Base-by-base conservation (phyloP, 2,797 vertebrate genomes). In the Mycteria americana region DNA sequence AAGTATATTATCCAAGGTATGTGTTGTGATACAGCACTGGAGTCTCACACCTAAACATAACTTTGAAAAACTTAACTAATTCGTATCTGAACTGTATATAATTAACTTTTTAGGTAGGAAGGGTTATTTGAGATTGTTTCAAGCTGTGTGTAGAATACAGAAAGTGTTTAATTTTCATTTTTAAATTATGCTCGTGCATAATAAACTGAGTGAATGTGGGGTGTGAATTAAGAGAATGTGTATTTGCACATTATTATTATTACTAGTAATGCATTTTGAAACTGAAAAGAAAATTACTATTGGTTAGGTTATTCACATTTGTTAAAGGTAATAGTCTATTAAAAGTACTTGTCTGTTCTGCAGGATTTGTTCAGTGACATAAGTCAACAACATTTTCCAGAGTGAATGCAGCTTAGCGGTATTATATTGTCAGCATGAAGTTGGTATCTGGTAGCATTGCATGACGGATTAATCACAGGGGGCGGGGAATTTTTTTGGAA, bases 391-490 rank as follows among this genome's bases (percentile, higher is more conserved):
- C 59, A 21, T 92, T 85, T 89, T 88, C 27, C 14, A 56, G n/a
- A 69, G 37, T 62, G 39, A 65, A 31, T 39, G 25, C 41, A 60
- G 67, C 76, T 88, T 85, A 93, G 68, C 5, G 15, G 54, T 74
- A 92, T 89, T 90, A 73, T 45, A 75, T 67, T 86, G 78, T 96
- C 93, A 93, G 65, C 56, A 17, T 90, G 77, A 81, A 77, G 91
- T 43, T 93, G 93, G 41, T 86, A 70, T 80, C 77, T 57, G 60
- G 56, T 78, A 54, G 80, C 13, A 4, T 33, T 82, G 59, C 13
- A 0, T 72, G 90, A 87, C 93, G 56, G 85, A 70, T 95, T 97
- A 96, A 95, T 95, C 88, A 76, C 74, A 73, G 77, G 43, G 76
- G 67, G 84, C 82, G 75, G 43, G 54, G 91, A 46, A 11, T 57